Percentiles rank a stretch among this genome's conserved stretches.
Conservation (phyloP, 2,797 vertebrate genomes). For the Carapus acus region DNA sequence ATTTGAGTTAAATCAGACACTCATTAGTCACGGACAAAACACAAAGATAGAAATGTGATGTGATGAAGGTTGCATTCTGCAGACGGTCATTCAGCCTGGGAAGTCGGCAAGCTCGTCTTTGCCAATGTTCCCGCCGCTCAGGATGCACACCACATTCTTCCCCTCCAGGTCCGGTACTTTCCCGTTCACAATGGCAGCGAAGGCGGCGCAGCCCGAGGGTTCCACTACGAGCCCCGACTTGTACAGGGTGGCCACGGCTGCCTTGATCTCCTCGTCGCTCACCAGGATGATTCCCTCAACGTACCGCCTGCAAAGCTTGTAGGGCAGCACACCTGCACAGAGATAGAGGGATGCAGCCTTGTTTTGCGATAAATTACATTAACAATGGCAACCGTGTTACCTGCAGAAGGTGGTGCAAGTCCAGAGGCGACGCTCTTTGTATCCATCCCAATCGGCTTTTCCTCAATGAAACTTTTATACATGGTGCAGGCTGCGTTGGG, state of each 20-base stretch:
- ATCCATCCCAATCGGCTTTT: constrained; percentile 72
- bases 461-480: constrained; percentile 73
- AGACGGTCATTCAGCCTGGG: no score
- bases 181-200: constrained; percentile 66
- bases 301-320: constrained; percentile 64
- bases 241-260: constrained; percentile 68
- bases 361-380: no score
- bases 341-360: background rate
- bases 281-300: constrained; percentile 72
- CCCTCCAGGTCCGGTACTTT: constrained; percentile 65
- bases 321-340: constrained; percentile 65
- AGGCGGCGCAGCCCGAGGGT: constrained; percentile 68
- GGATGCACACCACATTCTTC: constrained; percentile 65
- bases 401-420: constrained; percentile 74
- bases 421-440: constrained; percentile 72
- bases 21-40: no score
- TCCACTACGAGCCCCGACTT: constrained; percentile 71
- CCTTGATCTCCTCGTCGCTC: constrained; percentile 70
- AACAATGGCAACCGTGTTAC: no score
- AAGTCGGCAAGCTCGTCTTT: constrained; percentile 71
- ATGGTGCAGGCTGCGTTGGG: constrained; percentile 71
- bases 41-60: background rate
- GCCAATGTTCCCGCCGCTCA: constrained; percentile 74
- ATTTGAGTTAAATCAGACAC: background rate
- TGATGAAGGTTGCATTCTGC: background rate